These are phyloP conservation scores for Piprites chloris DNA, from an alignment of 2,113 vertebrate species.

Conservation along the genomic window DNA sequence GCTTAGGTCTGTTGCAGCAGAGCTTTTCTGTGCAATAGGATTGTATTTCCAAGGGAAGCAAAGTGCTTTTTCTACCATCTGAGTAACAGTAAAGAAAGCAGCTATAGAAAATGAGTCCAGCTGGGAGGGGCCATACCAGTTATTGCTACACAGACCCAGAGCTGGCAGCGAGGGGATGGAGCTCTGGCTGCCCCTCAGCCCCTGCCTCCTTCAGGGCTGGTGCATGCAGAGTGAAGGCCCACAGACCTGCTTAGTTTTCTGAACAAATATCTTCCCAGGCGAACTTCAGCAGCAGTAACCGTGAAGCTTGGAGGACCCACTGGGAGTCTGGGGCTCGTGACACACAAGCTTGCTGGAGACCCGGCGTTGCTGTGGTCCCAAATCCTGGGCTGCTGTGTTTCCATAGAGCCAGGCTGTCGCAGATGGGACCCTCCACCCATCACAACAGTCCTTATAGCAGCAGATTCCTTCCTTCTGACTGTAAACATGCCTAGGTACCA, in stretches of 20 bases:
- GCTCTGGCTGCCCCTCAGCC: not conserved
- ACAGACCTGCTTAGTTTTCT: not conserved
- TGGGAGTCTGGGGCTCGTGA: fast-evolving
- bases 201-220: not conserved
- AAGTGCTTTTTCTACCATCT: not conserved
- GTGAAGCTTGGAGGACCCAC: not conserved
- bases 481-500: fast-evolving
- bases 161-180: not conserved
- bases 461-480: not conserved
- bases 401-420: not conserved
- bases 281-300: not conserved
- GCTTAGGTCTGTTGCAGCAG: not conserved
- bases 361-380: not conserved
- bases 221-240: fast-evolving
- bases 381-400: not conserved
- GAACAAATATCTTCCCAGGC: not conserved
- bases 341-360: fast-evolving
- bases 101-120: not conserved
- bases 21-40: not conserved
- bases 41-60: not conserved
- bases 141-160: not conserved
- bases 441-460: not conserved
- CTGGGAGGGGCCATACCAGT: not conserved
- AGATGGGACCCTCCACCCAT: not conserved
- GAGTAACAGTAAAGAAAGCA: not conserved